Base-by-base conservation (phyloP, 2,888 invertebrate species). In the Drosophila ustulata region DNA sequence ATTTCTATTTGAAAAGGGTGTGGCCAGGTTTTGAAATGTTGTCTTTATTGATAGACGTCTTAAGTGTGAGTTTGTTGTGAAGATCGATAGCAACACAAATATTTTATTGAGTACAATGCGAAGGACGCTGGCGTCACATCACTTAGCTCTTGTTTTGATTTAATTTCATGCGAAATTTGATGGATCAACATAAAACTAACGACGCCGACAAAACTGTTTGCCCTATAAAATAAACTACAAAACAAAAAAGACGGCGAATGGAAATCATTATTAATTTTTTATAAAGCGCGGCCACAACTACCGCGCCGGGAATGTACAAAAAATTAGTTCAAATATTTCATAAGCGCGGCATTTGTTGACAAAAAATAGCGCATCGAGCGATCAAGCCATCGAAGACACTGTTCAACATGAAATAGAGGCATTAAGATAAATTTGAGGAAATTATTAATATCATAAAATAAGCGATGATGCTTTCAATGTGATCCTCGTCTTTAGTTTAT, bases 311-410 rank as follows among this genome's bases (percentile, higher is more conserved):
- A 72, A 58, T 46, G 52, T 11, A 5, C 41, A 45, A 61, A 69
- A 82, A 80, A 62, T 71, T 69, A 75, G 55, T 66, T 80, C 68
- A 71, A 43, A 78, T 83, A 67, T 74, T 74, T 80, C 71, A 71
- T 76, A 56, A 78, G 70, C 49, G 65, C 59, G 61, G 58, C 46
- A 78, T 70, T 72, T 75, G 68, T 79, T 66, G 58, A 66, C 4
- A 62, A 70, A 65, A 84, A 70, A 72, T 77, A 70, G 77, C 77
- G 84, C 73, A 79, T 23, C 39, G 25, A 63, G 46, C 34, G 70
- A 68, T 70, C 53, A 62, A 66, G 25, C 66, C 68, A 65, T 45
- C 8, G 45, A 32, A 26, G 41, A 63, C 61, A 70, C 66, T 64
- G 25, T 11, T 7, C 55, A 32, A 46, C 58, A 67, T 49, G 43